Percentiles rank a stretch among this genome's conserved stretches.
phyloP scores from a whole-genome alignment of 2,888 invertebrate genomes.

The Pseudoips prasinana region DNA sequence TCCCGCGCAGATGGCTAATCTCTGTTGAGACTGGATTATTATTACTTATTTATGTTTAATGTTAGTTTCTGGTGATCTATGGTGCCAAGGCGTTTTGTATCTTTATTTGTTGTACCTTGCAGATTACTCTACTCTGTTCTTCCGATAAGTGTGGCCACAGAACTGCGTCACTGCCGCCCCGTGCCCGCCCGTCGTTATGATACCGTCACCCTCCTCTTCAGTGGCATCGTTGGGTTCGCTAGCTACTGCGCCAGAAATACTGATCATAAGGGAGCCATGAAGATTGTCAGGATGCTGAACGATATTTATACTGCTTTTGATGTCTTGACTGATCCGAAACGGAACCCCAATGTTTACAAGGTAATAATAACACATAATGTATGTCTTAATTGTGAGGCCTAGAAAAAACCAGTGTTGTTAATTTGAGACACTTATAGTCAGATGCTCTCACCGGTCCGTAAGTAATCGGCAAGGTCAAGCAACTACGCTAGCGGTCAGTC shows the following conservation, averaged over 20 bases:
- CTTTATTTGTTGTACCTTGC: too few relatives aligned
- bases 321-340: constrained; percentile 94
- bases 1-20: too few relatives aligned
- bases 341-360: constrained; percentile 97
- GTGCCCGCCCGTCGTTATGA: constrained; percentile 94
- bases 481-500: too few relatives aligned
- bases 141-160: constrained; percentile 97
- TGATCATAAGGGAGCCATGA: constrained; percentile 96
- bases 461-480: too few relatives aligned
- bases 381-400: too few relatives aligned
- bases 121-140: constrained; percentile 96
- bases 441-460: too few relatives aligned
- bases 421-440: too few relatives aligned
- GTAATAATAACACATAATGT: too few relatives aligned
- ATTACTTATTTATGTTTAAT: too few relatives aligned
- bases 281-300: constrained; percentile 96
- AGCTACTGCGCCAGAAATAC: constrained; percentile 95
- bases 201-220: constrained; percentile 95
- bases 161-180: constrained; percentile 94
- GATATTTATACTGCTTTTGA: constrained; percentile 97
- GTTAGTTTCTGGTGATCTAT: too few relatives aligned
- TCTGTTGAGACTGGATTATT: too few relatives aligned
- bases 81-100: too few relatives aligned
- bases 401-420: not conserved
- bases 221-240: constrained; percentile 94